phyloP scores from a whole-genome alignment of 1,140 invertebrate species.

The Cherax destructor region DNA sequence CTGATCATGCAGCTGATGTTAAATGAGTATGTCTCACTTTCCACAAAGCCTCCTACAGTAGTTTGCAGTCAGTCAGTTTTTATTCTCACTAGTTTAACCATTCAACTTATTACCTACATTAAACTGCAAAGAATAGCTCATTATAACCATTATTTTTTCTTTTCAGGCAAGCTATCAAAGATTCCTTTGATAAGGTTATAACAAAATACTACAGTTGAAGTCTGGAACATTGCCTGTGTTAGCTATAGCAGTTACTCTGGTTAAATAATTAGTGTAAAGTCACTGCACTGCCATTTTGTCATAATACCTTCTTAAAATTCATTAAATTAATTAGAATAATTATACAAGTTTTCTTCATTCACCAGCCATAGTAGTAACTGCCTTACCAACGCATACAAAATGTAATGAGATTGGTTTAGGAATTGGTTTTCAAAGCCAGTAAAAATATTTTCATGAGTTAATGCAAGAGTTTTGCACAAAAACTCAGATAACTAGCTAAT shows the following conservation, averaged over 20 bases:
- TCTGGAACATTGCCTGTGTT: not conserved
- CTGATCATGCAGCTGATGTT: too few species aligned
- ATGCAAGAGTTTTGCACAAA: too few species aligned
- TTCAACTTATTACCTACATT: too few species aligned
- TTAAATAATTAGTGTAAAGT: not conserved
- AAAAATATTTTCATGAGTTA: too few species aligned
- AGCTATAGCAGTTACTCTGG: not conserved
- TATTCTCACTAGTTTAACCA: too few species aligned
- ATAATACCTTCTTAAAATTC: not conserved
- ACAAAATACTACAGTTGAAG: slow-evolving; percentile 52
- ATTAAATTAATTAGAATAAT: not conserved
- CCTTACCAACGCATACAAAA: not conserved
- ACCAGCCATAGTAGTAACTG: not conserved
- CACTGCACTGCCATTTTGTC: slow-evolving; percentile 4
- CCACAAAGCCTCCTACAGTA: too few species aligned
- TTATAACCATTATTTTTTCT: not conserved
- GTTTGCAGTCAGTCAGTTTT: too few species aligned
- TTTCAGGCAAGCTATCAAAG: slow-evolving; percentile 48
- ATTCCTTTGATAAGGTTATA: slow-evolving; percentile 52
- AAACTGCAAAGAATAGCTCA: too few species aligned
- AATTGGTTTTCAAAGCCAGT: too few species aligned
- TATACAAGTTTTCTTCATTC: not conserved
- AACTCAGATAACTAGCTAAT: too few species aligned
- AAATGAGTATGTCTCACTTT: too few species aligned
- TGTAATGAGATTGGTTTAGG: too few species aligned